Conservation (phyloP, 2,113 vertebrate species). For the Mirza zaza region DNA sequence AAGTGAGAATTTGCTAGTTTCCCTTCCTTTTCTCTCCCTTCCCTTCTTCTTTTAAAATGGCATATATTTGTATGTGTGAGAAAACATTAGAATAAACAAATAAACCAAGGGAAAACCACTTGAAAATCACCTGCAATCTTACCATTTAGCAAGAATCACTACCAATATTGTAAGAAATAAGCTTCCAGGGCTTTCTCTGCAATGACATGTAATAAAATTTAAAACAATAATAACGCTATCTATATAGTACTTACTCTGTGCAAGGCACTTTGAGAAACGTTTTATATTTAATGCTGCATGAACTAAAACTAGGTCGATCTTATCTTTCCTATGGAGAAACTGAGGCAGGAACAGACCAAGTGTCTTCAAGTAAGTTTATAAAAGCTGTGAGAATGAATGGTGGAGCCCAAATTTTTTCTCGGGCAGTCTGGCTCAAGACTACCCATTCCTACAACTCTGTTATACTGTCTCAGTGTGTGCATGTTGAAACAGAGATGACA, state of each 20-base stretch:
- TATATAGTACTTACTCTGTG: background rate
- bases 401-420: background rate
- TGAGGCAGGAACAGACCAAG: background rate
- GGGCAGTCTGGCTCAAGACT: background rate
- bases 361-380: background rate
- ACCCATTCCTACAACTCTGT: background rate
- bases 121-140: conserved; percentile 26
- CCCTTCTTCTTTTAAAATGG: background rate
- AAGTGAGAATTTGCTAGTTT: background rate
- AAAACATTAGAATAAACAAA: conserved; percentile 63
- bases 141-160: conserved; percentile 45
- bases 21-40: background rate
- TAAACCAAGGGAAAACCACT: background rate
- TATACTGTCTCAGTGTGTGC: background rate
- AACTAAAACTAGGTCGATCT: background rate
- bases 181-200: background rate
- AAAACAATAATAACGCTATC: background rate
- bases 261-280: background rate
- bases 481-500: background rate
- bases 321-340: background rate
- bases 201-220: conserved; percentile 21
- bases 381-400: background rate
- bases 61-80: conserved; percentile 35
- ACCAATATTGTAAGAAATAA: background rate
- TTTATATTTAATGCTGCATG: background rate